Evolutionary conservation across 2,113 vertebrate species (phyloP).

Genomic region (Spilogale gracilis): DNA sequence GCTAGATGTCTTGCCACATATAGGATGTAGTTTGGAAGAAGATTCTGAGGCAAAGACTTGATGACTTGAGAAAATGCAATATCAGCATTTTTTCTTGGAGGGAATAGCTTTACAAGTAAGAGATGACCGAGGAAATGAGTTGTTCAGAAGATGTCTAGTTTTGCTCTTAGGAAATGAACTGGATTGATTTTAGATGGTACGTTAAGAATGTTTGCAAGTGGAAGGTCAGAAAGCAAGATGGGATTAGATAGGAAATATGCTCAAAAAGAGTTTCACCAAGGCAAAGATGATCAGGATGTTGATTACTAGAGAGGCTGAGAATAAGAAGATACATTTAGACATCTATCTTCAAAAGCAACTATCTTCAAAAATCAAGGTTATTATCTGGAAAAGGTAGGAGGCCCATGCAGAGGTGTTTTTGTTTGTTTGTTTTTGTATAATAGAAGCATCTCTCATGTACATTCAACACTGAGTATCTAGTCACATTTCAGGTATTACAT

Average conservation of each 20-base stretch:
- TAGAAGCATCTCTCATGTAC: neutral
- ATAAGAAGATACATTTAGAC: constrained; percentile 21
- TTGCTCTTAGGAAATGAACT: constrained; percentile 18
- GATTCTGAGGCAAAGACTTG: neutral
- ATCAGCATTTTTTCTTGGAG: neutral
- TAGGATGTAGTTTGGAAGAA: constrained; percentile 4
- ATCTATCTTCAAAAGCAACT: neutral
- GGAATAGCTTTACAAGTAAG: neutral
- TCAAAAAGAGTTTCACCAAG: neutral
- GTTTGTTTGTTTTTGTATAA: neutral
- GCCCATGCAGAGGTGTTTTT: neutral
- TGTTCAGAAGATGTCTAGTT: neutral
- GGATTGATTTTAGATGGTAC: neutral
- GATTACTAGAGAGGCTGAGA: neutral
- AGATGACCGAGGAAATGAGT: constrained; percentile 21
- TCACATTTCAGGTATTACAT: neutral
- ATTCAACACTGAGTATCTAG: neutral
- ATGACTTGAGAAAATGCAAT: neutral
- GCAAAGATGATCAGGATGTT: neutral
- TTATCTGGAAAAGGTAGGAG: constrained; percentile 20
- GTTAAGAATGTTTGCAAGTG: constrained; percentile 10
- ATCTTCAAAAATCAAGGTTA: neutral
- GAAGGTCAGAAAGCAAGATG: constrained; percentile 11
- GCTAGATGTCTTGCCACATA: neutral
- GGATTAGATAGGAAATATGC: constrained; percentile 32